Base-by-base conservation (phyloP, 2,888 invertebrate genomes). In the Dryocosmus kuriphilus region DNA sequence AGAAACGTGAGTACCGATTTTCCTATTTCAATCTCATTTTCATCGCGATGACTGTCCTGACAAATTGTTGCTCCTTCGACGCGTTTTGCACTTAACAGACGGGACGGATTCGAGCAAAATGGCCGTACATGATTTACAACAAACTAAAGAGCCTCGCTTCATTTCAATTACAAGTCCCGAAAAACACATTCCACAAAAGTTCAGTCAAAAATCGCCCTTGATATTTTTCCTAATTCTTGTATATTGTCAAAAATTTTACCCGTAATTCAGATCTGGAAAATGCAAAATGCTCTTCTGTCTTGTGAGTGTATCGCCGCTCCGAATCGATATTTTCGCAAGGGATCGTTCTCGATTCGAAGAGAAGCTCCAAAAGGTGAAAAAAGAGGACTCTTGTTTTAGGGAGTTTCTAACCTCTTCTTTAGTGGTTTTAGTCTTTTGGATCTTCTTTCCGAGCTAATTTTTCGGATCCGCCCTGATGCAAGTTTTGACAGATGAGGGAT, bases 1-100 rank as follows among this genome's bases (percentile, higher is more conserved):
- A 63, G 32, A 55, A 79, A 74, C 75, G 79, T 79, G 77, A 79
- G 79, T 79, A 79, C 46, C 32, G 57, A 38, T 38, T 67, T 41
- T 55, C 41, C 51, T 30, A 7, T 24, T 19, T 27, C 19, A 67
- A 27, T 9, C 19, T 7, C 19, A 19, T 46, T 67, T 67, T 46
- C 16, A 30, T 9, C 73, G 60, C 63, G 62, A 46, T 57, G 35
- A 75, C 77, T 75, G 38, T 24, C 60, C 38, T 74, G 61, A 61
- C 74, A 38, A n/a, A 57, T 60, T 22, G 38, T 61, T 35, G 5
- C 16, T 55, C 1, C 27, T 27, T 30, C 38, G 74, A 41, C 60
- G 62, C 76, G 51, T 32, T 75, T 62, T 75, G 19, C 46, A 30
- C 38, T 75, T 46, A 51, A 75, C 63, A 51, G 75, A 51, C 63